Evolutionary conservation across 1,140 invertebrate genomes (phyloP), one percentile per base, ranked within the genome.

Genomic region (Apocrypta bakeri): DNA sequence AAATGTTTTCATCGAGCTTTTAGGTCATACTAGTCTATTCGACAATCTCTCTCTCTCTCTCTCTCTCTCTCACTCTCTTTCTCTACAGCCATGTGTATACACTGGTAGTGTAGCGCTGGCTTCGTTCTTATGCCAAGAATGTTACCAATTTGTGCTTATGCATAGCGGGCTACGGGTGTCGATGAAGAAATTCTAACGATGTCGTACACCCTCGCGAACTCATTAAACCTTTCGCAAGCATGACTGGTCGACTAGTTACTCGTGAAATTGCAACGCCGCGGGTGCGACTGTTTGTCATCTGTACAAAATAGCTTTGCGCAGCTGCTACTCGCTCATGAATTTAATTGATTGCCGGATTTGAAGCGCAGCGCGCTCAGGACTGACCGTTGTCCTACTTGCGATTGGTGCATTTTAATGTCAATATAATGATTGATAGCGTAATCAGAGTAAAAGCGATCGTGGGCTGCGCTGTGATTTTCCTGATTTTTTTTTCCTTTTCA

Each of bases 71-170:
- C n/a, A n/a, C n/a, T n/a, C n/a, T n/a, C n/a, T n/a, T n/a, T n/a
- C n/a, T n/a, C n/a, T n/a, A n/a, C n/a, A n/a, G 12, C 14, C n/a
- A 48, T 56, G n/a, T 48, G 48, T 11, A 69, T 29, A 42, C 66
- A 68, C 33, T 17, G 7, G n/a, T 12, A 69, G 29, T 69, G 29
- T 31, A 6, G n/a, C n/a, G n/a, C n/a, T 21, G 33, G 42, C 37
- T 64, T 79, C 24, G 31, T 79, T 69, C 37, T 79, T 69, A 69
- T 79, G 37, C 64, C 24, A n/a, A 61, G n/a, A n/a, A n/a, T n/a
- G n/a, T n/a, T n/a, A n/a, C n/a, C n/a, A n/a, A n/a, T n/a, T n/a
- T n/a, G n/a, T n/a, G n/a, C n/a, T n/a, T n/a, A n/a, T n/a, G n/a
- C n/a, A n/a, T n/a, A n/a, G n/a, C n/a, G n/a, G n/a, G 33, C 33